Conservation (phyloP, 2,797 vertebrate species). For the Malurus splendens region DNA sequence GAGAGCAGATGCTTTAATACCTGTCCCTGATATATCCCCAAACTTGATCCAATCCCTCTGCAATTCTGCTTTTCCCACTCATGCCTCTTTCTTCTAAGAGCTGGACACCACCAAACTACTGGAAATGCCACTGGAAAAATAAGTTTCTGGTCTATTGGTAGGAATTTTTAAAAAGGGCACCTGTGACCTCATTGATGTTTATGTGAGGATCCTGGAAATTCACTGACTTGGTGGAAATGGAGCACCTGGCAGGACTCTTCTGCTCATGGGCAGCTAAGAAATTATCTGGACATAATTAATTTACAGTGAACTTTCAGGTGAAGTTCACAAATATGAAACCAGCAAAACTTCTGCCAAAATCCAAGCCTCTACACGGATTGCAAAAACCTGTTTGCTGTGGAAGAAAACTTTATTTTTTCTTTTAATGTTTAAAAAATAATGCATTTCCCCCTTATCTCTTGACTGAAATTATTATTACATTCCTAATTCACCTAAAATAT, state of each 20-base stretch:
- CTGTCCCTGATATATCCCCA: background rate
- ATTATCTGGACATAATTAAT: background rate
- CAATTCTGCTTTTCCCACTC: background rate
- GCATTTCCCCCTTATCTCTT: accelerated
- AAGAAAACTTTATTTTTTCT: background rate
- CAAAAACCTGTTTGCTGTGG: background rate
- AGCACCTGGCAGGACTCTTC: background rate
- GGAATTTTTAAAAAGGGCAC: background rate
- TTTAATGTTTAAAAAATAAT: background rate
- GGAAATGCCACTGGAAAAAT: background rate
- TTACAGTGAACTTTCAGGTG: background rate
- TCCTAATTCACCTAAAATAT: background rate
- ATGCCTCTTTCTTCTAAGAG: background rate
- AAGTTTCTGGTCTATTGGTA: background rate
- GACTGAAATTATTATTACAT: background rate
- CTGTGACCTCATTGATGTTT: background rate
- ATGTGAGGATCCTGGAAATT: background rate
- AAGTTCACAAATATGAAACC: background rate
- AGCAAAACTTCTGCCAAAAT: background rate
- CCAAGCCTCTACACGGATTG: background rate
- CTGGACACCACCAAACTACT: background rate
- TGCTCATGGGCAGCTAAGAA: background rate
- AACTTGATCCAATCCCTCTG: background rate
- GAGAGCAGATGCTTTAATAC: background rate
- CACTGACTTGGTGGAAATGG: accelerated